These are phyloP conservation scores for Callosobruchus maculatus DNA, from an alignment of 2,888 invertebrate species.

Conservation along the genomic window DNA sequence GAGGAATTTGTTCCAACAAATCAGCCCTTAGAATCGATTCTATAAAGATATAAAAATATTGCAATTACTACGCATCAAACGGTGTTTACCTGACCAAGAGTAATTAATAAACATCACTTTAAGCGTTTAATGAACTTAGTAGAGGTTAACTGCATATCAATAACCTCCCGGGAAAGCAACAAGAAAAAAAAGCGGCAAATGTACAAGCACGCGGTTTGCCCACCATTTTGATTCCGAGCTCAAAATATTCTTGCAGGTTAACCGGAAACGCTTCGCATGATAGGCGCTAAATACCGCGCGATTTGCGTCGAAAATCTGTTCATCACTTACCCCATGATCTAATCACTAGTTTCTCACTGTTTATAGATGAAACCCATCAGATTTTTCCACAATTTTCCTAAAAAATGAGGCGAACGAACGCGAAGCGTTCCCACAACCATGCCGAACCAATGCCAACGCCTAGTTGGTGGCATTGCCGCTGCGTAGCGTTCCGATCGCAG, in stretches of 20 bases:
- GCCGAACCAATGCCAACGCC: conserved; percentile 27
- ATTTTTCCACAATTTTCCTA: conserved; percentile 29
- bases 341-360: conserved; percentile 17
- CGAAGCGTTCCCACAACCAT: conserved; percentile 36
- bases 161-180: conserved; percentile 16
- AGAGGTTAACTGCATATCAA: conserved; percentile 11
- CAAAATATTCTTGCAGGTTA: conserved; percentile 47
- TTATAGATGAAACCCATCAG: conserved; percentile 22
- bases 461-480: conserved; percentile 38
- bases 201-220: conserved; percentile 47
- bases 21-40: conserved; percentile 60
- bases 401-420: conserved; percentile 27
- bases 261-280: conserved; percentile 43
- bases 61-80: neutral
- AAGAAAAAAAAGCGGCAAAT: conserved; percentile 37
- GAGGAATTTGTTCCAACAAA: conserved; percentile 60
- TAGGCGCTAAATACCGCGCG: conserved; percentile 12
- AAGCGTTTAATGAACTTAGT: conserved; percentile 8
- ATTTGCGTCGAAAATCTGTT: conserved; percentile 19
- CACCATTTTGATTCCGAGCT: conserved; percentile 48
- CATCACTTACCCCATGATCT: conserved; percentile 23
- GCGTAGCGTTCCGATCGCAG: conserved; percentile 35
- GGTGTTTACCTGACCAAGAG: neutral
- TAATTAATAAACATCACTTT: conserved; percentile 5
- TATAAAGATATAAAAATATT: conserved; percentile 42